Evolutionary conservation across 23 tunicate genomes (phyloP).

Genomic region (Ascidia mentula): DNA sequence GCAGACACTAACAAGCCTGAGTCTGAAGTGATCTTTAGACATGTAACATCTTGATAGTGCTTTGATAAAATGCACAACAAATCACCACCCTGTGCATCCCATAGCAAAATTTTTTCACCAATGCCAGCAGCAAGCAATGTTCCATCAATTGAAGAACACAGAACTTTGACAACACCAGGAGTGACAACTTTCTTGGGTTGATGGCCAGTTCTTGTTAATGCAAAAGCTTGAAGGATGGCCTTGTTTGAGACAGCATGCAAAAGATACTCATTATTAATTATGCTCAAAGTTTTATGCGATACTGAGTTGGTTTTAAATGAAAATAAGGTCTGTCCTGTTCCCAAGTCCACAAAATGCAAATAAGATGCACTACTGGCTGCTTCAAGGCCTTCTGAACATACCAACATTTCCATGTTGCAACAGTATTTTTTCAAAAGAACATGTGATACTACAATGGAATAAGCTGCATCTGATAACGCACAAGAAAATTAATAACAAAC

Average conservation of each 20-base stretch:
- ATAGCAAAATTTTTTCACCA: slow-evolving; percentile 42
- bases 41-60: slow-evolving; percentile 74
- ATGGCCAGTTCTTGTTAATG: slow-evolving; percentile 46
- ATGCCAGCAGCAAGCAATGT: slow-evolving; percentile 67
- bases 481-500: no score
- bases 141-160: slow-evolving; percentile 40
- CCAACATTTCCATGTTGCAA: neutral
- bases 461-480: no score
- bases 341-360: slow-evolving; percentile 3
- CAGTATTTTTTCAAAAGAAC: no score
- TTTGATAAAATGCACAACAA: slow-evolving; percentile 47
- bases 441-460: no score
- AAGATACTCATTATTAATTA: slow-evolving; percentile 32
- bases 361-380: neutral
- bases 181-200: slow-evolving; percentile 44
- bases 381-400: neutral
- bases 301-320: slow-evolving; percentile 57
- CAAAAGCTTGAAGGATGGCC: slow-evolving; percentile 59
- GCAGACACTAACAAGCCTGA: slow-evolving; percentile 33
- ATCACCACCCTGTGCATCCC: slow-evolving; percentile 64
- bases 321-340: slow-evolving; percentile 41
- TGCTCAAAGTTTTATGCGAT: slow-evolving; percentile 32
- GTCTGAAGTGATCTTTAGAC: slow-evolving; percentile 45
- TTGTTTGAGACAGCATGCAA: slow-evolving; percentile 63
- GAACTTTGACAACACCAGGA: slow-evolving; percentile 62